Evolutionary conservation across 2,797 vertebrate genomes (phyloP).

Genomic region (Onychomys arenicola): DNA sequence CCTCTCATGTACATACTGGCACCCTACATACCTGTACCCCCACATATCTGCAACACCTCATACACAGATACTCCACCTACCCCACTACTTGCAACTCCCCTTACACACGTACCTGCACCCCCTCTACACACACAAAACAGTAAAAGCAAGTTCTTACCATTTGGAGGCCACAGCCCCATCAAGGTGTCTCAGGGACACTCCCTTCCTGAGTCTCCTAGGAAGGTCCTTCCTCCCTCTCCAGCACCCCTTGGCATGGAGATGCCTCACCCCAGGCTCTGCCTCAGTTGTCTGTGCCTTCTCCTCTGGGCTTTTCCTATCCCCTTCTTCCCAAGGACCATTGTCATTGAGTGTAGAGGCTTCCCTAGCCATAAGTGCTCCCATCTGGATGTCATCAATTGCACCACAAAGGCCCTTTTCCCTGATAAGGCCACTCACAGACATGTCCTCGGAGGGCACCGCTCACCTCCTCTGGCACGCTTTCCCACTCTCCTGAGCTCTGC

Average conservation of each 20-base stretch:
- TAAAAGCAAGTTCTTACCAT: not conserved
- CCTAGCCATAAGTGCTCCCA: not conserved
- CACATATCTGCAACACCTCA: not conserved
- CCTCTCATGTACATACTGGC: not conserved
- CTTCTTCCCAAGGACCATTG: not conserved
- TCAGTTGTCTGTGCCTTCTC: accelerated
- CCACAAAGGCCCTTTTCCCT: not conserved
- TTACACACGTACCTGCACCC: not conserved
- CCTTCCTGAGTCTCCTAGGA: not conserved
- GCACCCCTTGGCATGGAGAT: accelerated
- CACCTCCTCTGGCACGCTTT: not conserved
- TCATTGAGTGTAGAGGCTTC: not conserved
- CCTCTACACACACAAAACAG: not conserved
- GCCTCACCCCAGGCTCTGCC: accelerated
- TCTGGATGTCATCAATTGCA: not conserved
- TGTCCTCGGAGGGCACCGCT: not conserved
- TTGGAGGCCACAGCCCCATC: not conserved
- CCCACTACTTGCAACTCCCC: too few species aligned
- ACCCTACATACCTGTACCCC: not conserved
- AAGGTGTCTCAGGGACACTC: not conserved
- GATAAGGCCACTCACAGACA: not conserved
- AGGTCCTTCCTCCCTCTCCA: not conserved
- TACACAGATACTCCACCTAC: not conserved
- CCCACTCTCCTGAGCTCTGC: not conserved
- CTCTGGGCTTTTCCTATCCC: not conserved